Base-by-base conservation (phyloP, 1,140 invertebrate species). In the Bactericera cockerelli region DNA sequence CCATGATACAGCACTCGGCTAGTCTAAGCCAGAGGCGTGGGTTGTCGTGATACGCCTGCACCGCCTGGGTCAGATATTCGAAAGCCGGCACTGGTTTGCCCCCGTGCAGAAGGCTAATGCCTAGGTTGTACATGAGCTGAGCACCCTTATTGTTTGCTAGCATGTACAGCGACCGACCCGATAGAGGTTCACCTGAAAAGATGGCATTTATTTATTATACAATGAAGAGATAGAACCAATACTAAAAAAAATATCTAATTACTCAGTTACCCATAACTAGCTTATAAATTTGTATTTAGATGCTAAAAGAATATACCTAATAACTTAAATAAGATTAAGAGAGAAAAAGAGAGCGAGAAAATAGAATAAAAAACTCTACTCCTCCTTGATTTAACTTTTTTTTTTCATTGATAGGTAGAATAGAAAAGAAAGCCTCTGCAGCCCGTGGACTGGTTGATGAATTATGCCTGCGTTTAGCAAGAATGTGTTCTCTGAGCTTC, bases 51-150 rank as follows among this genome's bases (percentile, higher is more conserved):
- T 89, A 89, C 55, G 84, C 81, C 63, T 91, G 82, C 0, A 91
- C 80, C 22, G 87, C 86, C 71, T 91, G 83, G n/a, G 87, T 82
- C 6, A 98, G 79, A 73, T 87, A 93, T 67, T 93, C 88, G 72
- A 97, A 96, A 1, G 94, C 92, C 65, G 85, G 80, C 59, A 79
- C 75, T 1, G 87, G 79, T 65, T 88, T 81, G 42, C 84, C 82
- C 36, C 86, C 80, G 67, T 91, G 84, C 22, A 97, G 74, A 61
- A 93, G 74, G 55, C 87, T 79, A 26, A 96, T 78, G 11, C 93
- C 94, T 64, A 96, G 77, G 75, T 95, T 97, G 68, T 93, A 95
- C 68, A 94, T 80, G 58, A 96, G 77, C 68, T 93, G 82, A 60
- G 86, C 83, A 65, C 84, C 79, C 61, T 82, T 82, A 62, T 79